phyloP scores from a whole-genome alignment of 2,113 vertebrate genomes.

The Neogobius melanostomus region DNA sequence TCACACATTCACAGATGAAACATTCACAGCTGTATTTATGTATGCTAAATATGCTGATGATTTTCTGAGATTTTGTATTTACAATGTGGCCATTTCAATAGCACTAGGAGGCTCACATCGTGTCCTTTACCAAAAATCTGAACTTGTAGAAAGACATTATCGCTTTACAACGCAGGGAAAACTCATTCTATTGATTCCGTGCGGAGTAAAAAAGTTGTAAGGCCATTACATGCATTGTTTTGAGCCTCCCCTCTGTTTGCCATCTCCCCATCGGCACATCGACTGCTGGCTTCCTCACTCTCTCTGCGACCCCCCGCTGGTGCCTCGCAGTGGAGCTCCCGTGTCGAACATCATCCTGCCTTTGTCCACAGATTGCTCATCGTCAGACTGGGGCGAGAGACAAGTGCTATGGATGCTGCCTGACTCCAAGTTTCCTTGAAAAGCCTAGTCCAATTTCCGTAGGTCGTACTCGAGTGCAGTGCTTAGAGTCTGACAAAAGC shows the following conservation, averaged over 20 bases:
- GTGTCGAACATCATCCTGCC: conserved; percentile 10
- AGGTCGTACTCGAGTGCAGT: too few species aligned
- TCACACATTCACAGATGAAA: too few species aligned
- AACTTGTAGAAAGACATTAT: too few species aligned
- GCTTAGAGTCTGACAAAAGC: too few species aligned
- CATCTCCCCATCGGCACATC: background rate
- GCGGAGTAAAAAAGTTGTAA: background rate
- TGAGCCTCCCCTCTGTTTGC: conserved; percentile 6
- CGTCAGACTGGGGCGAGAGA: background rate
- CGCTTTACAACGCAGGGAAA: background rate
- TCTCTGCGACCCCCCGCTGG: background rate
- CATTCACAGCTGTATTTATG: too few species aligned
- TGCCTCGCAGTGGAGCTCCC: background rate
- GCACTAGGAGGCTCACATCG: too few species aligned
- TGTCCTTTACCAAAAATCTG: too few species aligned
- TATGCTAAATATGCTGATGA: too few species aligned
- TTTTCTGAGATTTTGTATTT: too few species aligned
- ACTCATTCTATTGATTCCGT: background rate
- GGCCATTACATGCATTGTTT: conserved; percentile 1
- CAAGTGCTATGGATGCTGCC: background rate
- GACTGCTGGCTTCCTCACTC: conserved; percentile 1
- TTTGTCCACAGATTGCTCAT: conserved; percentile 11
- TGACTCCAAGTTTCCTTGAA: background rate
- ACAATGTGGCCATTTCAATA: too few species aligned
- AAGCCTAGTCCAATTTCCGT: too few species aligned